Percentiles rank a stretch among this genome's conserved stretches.
These are phyloP conservation scores for Callipepla californica DNA, from an alignment of 2,113 vertebrate species.

Conservation along the genomic window DNA sequence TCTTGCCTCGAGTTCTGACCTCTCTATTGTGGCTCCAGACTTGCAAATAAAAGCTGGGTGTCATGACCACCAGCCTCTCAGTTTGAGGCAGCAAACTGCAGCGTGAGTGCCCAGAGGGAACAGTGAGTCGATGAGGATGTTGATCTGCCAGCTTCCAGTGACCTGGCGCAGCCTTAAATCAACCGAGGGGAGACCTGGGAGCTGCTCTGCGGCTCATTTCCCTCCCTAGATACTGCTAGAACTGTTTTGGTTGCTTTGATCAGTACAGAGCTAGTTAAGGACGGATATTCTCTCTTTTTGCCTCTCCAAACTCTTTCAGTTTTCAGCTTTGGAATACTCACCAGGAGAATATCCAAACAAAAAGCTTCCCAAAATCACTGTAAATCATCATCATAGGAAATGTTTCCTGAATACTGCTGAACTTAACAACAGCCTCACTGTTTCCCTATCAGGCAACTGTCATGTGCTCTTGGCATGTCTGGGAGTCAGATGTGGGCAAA, in stretches of 20 bases:
- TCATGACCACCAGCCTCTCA: not conserved
- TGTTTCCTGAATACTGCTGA: not conserved
- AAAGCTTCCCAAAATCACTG: not conserved
- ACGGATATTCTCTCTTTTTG: not conserved
- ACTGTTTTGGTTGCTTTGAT: not conserved
- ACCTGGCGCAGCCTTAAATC: not conserved
- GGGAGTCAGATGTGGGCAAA: not conserved
- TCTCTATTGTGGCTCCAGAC: not conserved
- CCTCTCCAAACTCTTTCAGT: fast-evolving
- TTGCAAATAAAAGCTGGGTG: not conserved
- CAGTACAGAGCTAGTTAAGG: not conserved
- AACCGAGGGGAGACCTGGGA: not conserved
- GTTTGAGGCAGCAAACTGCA: not conserved
- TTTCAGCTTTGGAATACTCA: not conserved
- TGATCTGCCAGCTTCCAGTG: not conserved
- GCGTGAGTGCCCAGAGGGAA: not conserved
- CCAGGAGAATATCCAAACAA: not conserved
- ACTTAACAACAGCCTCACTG: not conserved
- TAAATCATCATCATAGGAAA: not conserved
- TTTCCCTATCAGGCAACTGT: not conserved
- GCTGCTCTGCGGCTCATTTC: not conserved
- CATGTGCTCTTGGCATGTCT: not conserved
- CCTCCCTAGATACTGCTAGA: not conserved
- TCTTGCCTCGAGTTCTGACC: not conserved
- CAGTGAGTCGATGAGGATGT: not conserved